A percentile compares a stretch with the other conserved stretches of the same genome.
phyloP scores from a whole-genome alignment of 2,888 invertebrate species.

The Selenia dentaria region DNA sequence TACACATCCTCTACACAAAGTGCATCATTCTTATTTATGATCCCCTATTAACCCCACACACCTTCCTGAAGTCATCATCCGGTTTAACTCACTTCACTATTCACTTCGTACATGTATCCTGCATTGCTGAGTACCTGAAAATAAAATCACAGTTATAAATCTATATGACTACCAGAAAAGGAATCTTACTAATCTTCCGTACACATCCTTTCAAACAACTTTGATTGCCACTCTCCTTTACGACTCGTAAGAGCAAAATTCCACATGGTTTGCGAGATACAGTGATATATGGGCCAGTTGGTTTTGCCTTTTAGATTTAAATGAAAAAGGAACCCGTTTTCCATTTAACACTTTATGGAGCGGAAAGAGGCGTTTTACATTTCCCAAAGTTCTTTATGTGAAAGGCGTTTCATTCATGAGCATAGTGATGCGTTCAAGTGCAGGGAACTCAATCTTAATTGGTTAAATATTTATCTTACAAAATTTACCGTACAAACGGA shows the following conservation, averaged over 20 bases:
- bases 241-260: conserved; percentile 39
- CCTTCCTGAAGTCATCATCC: conserved; percentile 25
- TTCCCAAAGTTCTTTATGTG: conserved; percentile 30
- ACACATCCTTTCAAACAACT: conserved; percentile 18
- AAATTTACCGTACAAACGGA: conserved; percentile 4
- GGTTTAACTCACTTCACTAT: conserved; percentile 19
- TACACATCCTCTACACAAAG: conserved; percentile 29
- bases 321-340: conserved; percentile 40
- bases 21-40: conserved; percentile 31
- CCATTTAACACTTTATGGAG: conserved; percentile 40
- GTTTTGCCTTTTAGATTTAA: conserved; percentile 45
- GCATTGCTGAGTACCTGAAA: conserved; percentile 28
- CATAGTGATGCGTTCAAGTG: conserved; percentile 15
- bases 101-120: conserved; percentile 10
- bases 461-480: conserved; percentile 3
- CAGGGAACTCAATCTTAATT: conserved; percentile 4
- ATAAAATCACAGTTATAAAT: conserved; percentile 8
- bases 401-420: conserved; percentile 27
- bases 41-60: conserved; percentile 11
- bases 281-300: conserved; percentile 43
- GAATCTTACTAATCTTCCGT: conserved; percentile 5
- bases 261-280: conserved; percentile 37
- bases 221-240: conserved; percentile 19
- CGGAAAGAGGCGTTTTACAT: conserved; percentile 37
- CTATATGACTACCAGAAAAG: conserved; percentile 5